phyloP scores from a whole-genome alignment of 2,113 vertebrate genomes.

The Pandion haliaetus region DNA sequence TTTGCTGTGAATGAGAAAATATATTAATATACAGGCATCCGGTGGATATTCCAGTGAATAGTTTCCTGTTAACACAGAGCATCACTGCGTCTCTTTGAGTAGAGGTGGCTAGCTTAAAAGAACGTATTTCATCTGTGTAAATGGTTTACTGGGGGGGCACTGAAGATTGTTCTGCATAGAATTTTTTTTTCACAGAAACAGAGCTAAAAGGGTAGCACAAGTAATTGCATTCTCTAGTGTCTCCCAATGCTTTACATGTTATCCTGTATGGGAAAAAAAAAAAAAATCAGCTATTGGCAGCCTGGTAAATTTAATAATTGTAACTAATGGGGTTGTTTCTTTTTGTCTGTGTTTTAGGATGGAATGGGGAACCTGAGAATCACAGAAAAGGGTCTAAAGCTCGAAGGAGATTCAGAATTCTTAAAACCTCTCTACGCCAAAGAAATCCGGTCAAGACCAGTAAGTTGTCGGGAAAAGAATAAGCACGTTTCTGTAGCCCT shows the following conservation, averaged over 20 bases:
- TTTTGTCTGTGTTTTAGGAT: conserved; percentile 80
- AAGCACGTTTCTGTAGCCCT: background rate
- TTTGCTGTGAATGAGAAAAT: conserved; percentile 21
- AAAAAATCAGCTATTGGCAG: background rate
- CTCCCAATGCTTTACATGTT: conserved; percentile 34
- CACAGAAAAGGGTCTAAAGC: conserved; percentile 94
- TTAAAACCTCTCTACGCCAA: conserved; percentile 99
- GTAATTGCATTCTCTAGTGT: conserved; percentile 45
- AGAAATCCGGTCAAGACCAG: conserved; percentile 97
- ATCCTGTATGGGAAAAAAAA: background rate
- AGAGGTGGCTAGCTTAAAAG: background rate
- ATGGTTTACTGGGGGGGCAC: background rate
- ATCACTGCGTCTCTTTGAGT: background rate
- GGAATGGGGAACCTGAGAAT: conserved; percentile 98
- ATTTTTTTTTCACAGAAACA: background rate
- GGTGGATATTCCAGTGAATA: background rate
- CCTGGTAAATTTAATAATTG: conserved; percentile 39
- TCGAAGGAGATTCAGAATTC: conserved; percentile 98
- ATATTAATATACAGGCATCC: background rate
- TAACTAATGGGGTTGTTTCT: conserved; percentile 43
- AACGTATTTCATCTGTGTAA: conserved; percentile 7
- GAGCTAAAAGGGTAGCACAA: conserved; percentile 16
- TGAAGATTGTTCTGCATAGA: conserved; percentile 12
- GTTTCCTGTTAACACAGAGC: conserved; percentile 31
- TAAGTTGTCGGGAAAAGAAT: conserved; percentile 74